phyloP scores from a whole-genome alignment of 2,797 vertebrate genomes.

The Bryconaethiops microstoma region DNA sequence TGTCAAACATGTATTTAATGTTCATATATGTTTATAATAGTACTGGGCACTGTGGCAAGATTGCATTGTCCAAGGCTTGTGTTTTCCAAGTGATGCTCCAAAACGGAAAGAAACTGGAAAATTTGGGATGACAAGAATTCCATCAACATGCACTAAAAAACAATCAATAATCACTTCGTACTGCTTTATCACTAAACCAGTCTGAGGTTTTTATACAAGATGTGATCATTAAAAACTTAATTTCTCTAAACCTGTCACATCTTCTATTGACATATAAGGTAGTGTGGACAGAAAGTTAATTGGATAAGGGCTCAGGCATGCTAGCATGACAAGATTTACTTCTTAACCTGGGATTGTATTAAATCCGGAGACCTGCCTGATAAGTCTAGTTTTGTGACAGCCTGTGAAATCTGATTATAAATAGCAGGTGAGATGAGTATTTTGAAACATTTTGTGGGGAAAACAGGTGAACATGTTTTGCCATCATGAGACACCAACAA shows the following conservation, averaged over 20 bases:
- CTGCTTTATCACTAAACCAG: neutral
- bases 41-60: no score
- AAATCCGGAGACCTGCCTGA: neutral
- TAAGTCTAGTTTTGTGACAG: neutral
- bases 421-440: neutral
- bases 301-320: constrained; percentile 11
- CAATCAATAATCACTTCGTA: neutral
- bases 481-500: neutral
- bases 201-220: no score
- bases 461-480: neutral
- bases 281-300: neutral
- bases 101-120: no score
- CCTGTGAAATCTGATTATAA: constrained; percentile 13
- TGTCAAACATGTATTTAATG: neutral
- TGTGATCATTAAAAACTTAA: no score
- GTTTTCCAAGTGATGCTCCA: no score
- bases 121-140: no score
- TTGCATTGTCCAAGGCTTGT: no score
- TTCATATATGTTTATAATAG: neutral
- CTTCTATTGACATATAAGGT: neutral
- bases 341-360: constrained; percentile 6
- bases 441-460: neutral
- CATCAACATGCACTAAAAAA: neutral
- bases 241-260: neutral
- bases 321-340: constrained; percentile 20